Evolutionary conservation across 1,140 invertebrate species (phyloP), one percentile per base, ranked within the genome.

Genomic region (Drosophila nigromelanica): DNA sequence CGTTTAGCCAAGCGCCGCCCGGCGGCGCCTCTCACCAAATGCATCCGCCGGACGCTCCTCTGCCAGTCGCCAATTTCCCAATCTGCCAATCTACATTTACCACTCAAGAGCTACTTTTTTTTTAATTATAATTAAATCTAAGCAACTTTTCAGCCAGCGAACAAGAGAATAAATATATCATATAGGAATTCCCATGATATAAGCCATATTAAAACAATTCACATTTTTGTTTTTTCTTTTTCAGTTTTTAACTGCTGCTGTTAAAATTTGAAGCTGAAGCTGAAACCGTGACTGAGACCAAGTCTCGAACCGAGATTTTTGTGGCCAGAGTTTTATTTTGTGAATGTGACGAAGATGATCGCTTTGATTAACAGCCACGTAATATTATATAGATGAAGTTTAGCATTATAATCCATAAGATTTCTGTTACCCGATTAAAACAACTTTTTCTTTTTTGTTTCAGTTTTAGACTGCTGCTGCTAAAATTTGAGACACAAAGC

Each of bases 11-110:
- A 77, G 80, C 80, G 80, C 80, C 80, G 69, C 24, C 40, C 43
- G 70, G 42, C 71, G 72, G 75, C 82, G 82, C 82, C 82, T 78
- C 51, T 82, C 75, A 66, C 75, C 75, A 81, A 86, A 77, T 78
- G 55, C 54, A 50, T 27, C 39, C 39, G 24, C 35, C 14, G 24
- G 33, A 18, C 55, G 37, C 37, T 21, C 21, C 15, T 18, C 21
- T 24, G 2, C 15, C 3, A 45, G 18, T 18, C 42, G 24, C 12
- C 15, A 14, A 2, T 30, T 18, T 14, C 4, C 27, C 27, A 14
- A 12, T 51, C 24, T 7, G 2, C 18, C 18, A 18, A 18, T 18
- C 24, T 27, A 4, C 24, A 27, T 5, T 27, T 27, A 4, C 5
- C 24, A 27, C 24, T 4, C 24, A 27, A 27, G 24, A 27, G 24